Percentiles rank a stretch among this genome's conserved stretches.
phyloP scores from a whole-genome alignment of 2,888 invertebrate species.

The Camponotus fellah region DNA sequence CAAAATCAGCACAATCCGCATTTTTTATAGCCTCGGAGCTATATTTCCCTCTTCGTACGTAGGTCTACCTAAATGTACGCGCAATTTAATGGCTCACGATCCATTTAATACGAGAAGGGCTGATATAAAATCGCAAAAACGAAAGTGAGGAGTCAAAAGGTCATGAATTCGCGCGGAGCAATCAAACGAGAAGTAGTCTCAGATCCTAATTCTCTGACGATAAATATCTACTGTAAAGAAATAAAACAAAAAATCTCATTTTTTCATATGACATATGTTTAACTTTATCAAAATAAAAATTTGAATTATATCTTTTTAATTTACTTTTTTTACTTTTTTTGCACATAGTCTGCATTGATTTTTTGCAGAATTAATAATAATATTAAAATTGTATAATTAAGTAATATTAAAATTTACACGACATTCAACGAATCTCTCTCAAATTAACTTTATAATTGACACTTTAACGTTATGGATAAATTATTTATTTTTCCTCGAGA shows the following conservation, averaged over 20 bases:
- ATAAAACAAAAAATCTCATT: not conserved
- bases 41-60: slow-evolving; percentile 28
- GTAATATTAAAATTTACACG: not conserved
- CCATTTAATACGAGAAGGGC: slow-evolving; percentile 65
- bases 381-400: not conserved
- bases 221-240: slow-evolving; percentile 24
- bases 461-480: not conserved
- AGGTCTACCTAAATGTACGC: slow-evolving; percentile 41
- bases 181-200: slow-evolving; percentile 27
- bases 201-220: slow-evolving; percentile 20
- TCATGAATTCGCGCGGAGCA: slow-evolving; percentile 10
- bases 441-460: not conserved
- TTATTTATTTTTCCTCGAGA: not conserved
- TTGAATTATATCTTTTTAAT: not conserved
- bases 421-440: not conserved
- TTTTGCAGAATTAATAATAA: not conserved
- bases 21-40: slow-evolving; percentile 42
- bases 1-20: slow-evolving; percentile 40
- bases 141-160: slow-evolving; percentile 22
- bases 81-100: slow-evolving; percentile 67
- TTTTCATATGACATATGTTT: not conserved
- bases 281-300: not conserved
- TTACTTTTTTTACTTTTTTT: not conserved
- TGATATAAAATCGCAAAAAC: slow-evolving; percentile 46
- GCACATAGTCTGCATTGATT: not conserved